These are phyloP conservation scores for Orestias chungarensis DNA, from an alignment of 2,797 vertebrate species.

Conservation along the genomic window DNA sequence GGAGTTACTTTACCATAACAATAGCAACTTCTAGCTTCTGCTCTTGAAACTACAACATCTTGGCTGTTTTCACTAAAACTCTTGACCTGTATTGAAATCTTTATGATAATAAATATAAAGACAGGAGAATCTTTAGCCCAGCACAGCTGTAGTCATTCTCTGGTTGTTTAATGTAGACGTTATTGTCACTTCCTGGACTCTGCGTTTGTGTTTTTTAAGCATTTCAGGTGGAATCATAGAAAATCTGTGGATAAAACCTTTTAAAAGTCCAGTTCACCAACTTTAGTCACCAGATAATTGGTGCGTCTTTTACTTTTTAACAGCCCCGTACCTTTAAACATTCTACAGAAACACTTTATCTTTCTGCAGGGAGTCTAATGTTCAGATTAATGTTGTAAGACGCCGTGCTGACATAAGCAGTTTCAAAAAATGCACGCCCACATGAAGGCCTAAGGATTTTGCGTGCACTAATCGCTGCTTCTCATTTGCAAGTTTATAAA, in stretches of 20 bases:
- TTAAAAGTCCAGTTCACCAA: background rate
- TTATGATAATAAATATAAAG: too few relatives aligned
- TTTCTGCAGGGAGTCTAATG: background rate
- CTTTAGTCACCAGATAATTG: background rate
- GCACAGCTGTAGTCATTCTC: too few relatives aligned
- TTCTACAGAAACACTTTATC: background rate
- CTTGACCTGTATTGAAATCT: too few relatives aligned
- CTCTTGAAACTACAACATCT: too few relatives aligned
- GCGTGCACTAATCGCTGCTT: constrained; percentile 47
- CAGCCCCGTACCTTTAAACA: background rate
- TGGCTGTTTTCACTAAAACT: too few relatives aligned
- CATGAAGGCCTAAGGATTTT: constrained; percentile 24
- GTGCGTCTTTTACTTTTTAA: background rate
- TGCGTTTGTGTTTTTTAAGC: background rate
- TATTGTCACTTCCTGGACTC: too few relatives aligned
- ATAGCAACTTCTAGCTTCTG: too few relatives aligned
- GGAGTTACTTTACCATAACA: too few relatives aligned
- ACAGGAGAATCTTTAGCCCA: too few relatives aligned
- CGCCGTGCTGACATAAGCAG: constrained; percentile 1
- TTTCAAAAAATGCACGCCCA: constrained; percentile 8
- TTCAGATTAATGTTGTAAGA: constrained; percentile 11
- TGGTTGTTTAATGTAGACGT: too few relatives aligned
- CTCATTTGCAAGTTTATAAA: constrained; percentile 70
- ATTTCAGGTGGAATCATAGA: background rate
- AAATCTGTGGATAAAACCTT: background rate